Percentiles rank a stretch among this genome's conserved stretches.
These are phyloP conservation scores for Meteorus sp. DNA, from an alignment of 1,140 invertebrate species.

Conservation along the genomic window DNA sequence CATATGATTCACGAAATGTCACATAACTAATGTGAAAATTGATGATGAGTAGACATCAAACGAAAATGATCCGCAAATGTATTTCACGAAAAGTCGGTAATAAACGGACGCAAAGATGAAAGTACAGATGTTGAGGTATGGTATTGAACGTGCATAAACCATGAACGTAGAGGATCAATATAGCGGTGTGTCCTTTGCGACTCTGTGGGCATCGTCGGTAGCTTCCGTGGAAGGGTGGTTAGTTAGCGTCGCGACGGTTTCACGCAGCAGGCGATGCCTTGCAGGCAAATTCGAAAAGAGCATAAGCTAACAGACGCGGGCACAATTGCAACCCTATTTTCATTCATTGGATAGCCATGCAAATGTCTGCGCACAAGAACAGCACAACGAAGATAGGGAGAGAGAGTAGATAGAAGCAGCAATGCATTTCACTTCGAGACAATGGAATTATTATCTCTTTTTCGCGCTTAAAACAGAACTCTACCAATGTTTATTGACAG, in stretches of 20 bases:
- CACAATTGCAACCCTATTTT: constrained; percentile 20
- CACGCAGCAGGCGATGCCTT: constrained; percentile 8
- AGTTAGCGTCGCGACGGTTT: constrained; percentile 17
- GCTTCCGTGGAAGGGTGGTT: constrained; percentile 10
- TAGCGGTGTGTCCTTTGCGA: constrained; percentile 4
- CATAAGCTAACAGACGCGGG: too few relatives aligned
- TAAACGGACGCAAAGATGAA: too few relatives aligned
- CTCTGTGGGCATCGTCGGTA: not conserved
- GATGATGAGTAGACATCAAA: too few relatives aligned
- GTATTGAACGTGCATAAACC: too few relatives aligned
- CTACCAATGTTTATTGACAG: constrained; percentile 9
- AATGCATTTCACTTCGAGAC: constrained; percentile 16
- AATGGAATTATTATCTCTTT: constrained; percentile 29
- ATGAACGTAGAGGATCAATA: constrained; percentile 24
- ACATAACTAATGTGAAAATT: too few relatives aligned
- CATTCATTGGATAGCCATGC: not conserved
- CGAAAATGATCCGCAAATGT: too few relatives aligned
- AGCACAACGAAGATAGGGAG: not conserved
- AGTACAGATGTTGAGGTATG: too few relatives aligned
- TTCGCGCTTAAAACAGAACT: constrained; percentile 21
- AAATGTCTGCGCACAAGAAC: not conserved
- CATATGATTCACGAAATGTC: too few relatives aligned
- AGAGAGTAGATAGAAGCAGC: not conserved
- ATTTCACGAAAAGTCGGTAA: too few relatives aligned
- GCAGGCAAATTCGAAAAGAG: not conserved